These are phyloP conservation scores for Rhincodon typus DNA, from an alignment of 2,797 vertebrate species.

Conservation along the genomic window DNA sequence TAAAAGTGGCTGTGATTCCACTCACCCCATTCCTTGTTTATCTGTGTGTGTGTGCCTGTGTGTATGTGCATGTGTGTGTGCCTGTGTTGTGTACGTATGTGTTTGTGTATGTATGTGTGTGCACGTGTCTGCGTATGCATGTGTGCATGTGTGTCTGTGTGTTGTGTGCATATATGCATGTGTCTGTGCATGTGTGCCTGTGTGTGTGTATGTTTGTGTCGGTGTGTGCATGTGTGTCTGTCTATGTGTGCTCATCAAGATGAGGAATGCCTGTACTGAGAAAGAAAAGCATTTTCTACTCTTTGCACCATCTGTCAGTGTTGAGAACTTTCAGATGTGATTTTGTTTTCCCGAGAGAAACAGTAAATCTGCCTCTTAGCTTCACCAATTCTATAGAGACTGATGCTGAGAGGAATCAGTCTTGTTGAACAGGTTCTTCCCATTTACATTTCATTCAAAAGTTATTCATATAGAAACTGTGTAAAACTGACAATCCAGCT, in stretches of 20 bases:
- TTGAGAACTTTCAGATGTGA: background rate
- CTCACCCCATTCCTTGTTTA: too few relatives aligned
- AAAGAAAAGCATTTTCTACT: background rate
- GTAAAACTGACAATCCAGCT: background rate
- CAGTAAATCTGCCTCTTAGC: background rate
- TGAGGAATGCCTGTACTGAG: background rate
- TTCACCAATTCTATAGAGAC: background rate
- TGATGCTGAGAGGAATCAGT: background rate
- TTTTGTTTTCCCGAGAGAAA: background rate
- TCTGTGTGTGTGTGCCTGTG: too few relatives aligned
- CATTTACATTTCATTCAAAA: background rate
- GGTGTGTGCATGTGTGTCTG: background rate
- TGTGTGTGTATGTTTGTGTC: too few relatives aligned
- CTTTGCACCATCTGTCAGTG: background rate
- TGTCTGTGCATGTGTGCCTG: too few relatives aligned
- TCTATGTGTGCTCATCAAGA: background rate
- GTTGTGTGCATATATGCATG: too few relatives aligned
- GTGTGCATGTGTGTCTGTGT: too few relatives aligned
- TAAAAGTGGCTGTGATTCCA: too few relatives aligned
- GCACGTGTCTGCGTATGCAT: too few relatives aligned
- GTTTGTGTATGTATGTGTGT: too few relatives aligned
- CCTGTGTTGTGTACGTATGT: too few relatives aligned
- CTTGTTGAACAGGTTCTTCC: background rate
- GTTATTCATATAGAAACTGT: background rate
- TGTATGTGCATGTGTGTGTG: too few relatives aligned